These are phyloP conservation scores for Rachycentron canadum DNA, from an alignment of 2,797 vertebrate species.

Conservation along the genomic window DNA sequence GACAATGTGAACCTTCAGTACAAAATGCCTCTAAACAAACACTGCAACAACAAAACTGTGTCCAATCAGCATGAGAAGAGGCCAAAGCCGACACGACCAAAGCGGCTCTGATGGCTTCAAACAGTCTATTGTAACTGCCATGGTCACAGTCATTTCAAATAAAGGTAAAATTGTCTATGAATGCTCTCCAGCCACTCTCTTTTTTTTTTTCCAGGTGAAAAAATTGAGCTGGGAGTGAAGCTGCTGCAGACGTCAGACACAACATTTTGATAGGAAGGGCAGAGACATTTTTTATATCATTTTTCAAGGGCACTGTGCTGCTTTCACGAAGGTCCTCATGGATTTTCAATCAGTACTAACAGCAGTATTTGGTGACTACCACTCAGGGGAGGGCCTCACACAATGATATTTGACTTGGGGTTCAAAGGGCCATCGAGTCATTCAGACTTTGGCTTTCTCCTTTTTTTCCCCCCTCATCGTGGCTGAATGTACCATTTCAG, in stretches of 20 bases:
- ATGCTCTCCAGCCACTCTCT: conserved; percentile 43
- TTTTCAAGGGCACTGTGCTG: conserved; percentile 78
- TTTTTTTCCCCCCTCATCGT: conserved; percentile 48
- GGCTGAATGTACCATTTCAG: conserved; percentile 72
- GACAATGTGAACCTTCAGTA: conserved; percentile 1
- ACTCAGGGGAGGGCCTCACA: conserved; percentile 75
- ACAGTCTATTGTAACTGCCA: conserved; percentile 52
- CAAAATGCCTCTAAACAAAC: conserved; percentile 12
- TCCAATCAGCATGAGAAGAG: conserved; percentile 27
- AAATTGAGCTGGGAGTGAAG: conserved; percentile 66
- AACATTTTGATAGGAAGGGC: conserved; percentile 80
- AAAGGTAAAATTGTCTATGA: conserved; percentile 68
- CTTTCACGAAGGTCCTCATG: conserved; percentile 81
- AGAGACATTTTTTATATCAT: conserved; percentile 77
- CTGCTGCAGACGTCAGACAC: conserved; percentile 66
- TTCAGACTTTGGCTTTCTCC: conserved; percentile 61
- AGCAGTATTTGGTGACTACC: conserved; percentile 79
- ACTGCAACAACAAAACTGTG: conserved; percentile 28
- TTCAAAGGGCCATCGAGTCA: conserved; percentile 79
- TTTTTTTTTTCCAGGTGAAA: conserved; percentile 53
- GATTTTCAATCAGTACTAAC: conserved; percentile 87
- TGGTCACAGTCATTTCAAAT: conserved; percentile 67
- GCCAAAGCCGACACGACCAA: conserved; percentile 22
- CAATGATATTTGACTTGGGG: conserved; percentile 84
- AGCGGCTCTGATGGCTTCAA: conserved; percentile 43